Evolutionary conservation across 2,113 vertebrate species (phyloP).

Genomic region (Tragelaphus buxtoni): DNA sequence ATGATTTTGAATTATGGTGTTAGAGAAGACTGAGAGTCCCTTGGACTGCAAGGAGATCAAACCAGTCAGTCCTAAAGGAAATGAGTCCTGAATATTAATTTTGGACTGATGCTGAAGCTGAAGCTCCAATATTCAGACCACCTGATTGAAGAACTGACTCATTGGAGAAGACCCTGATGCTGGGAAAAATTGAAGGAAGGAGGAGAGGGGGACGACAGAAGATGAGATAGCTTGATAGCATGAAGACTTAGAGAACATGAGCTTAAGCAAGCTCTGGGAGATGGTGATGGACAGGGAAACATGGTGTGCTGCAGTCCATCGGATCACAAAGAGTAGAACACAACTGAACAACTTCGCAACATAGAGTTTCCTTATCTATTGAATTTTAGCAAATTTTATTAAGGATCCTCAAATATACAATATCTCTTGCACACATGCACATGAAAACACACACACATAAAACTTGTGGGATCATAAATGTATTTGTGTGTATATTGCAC

Average conservation of each 20-base stretch:
- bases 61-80: background rate
- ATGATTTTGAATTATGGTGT: background rate
- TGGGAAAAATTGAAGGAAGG: background rate
- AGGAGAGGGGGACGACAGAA: background rate
- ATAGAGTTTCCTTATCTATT: background rate
- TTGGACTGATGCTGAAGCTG: background rate
- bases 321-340: background rate
- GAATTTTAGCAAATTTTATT: background rate
- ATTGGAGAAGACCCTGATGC: background rate
- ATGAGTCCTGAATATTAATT: background rate
- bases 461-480: background rate
- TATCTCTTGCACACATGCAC: background rate
- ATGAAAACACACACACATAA: background rate
- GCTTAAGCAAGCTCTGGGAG: background rate
- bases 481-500: background rate
- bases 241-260: background rate
- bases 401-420: background rate
- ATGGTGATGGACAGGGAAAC: background rate
- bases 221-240: background rate
- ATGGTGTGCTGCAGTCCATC: background rate
- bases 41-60: background rate
- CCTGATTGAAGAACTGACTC: fast-evolving
- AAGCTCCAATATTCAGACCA: background rate
- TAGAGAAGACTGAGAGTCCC: background rate
- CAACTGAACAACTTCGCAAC: fast-evolving